Percentiles rank a stretch among this genome's conserved stretches.
Evolutionary conservation across 2,113 vertebrate species (phyloP).

Genomic region (Rhinoderma darwinii): DNA sequence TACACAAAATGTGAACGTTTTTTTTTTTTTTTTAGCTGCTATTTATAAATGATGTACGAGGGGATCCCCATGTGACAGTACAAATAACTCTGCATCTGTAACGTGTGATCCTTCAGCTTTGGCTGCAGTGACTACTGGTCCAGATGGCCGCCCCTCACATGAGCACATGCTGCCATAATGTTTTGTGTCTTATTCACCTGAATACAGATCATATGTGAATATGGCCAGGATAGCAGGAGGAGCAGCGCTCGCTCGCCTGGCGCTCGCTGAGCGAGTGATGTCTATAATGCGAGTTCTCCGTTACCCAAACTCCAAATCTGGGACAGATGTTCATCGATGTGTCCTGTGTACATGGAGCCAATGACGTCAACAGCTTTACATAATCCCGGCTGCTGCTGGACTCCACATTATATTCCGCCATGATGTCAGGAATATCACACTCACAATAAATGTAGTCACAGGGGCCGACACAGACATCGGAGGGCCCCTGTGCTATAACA

Average conservation of each 20-base stretch:
- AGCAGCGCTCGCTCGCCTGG: too few relatives aligned
- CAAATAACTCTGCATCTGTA: background rate
- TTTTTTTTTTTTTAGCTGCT: too few relatives aligned
- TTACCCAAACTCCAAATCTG: background rate
- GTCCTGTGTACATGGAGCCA: conserved; percentile 52
- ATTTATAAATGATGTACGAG: too few relatives aligned
- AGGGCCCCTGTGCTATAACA: too few relatives aligned
- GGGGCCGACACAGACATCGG: too few relatives aligned
- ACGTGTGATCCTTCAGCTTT: background rate
- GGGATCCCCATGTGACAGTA: too few relatives aligned
- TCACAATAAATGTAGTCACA: too few relatives aligned
- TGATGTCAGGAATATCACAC: too few relatives aligned
- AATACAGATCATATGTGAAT: background rate
- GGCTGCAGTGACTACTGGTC: background rate
- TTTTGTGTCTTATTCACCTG: background rate
- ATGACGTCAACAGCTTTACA: conserved; percentile 20
- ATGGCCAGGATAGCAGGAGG: background rate
- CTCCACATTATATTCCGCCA: background rate
- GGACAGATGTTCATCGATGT: conserved; percentile 34
- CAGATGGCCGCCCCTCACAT: conserved; percentile 4
- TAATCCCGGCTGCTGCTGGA: conserved; percentile 56
- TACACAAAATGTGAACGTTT: too few relatives aligned
- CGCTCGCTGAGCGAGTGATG: background rate
- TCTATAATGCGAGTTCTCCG: background rate
- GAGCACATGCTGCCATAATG: background rate